A percentile compares a stretch with the other conserved stretches of the same genome.
These are phyloP conservation scores for Pheosia tremula DNA, from an alignment of 2,888 invertebrate genomes.

Conservation along the genomic window DNA sequence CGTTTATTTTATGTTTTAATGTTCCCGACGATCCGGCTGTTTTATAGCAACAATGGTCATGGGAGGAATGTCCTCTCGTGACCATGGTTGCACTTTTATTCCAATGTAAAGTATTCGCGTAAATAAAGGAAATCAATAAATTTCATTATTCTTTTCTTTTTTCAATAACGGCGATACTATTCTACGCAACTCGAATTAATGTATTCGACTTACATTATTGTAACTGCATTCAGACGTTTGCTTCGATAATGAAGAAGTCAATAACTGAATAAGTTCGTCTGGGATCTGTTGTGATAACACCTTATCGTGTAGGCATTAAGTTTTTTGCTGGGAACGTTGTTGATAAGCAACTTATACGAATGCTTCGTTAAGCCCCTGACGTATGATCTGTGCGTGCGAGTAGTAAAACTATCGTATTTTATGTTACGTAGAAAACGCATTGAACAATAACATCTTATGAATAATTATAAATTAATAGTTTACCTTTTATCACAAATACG, in stretches of 20 bases:
- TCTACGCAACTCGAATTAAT: no score
- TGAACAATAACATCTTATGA: constrained; percentile 10
- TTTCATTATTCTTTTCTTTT: no score
- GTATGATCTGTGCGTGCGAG: constrained; percentile 50
- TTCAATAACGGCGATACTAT: no score
- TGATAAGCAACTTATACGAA: constrained; percentile 40
- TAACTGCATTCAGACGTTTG: constrained; percentile 13
- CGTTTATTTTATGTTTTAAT: no score
- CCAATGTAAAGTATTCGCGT: no score
- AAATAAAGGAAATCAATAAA: no score
- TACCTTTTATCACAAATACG: constrained; percentile 8
- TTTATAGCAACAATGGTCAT: no score
- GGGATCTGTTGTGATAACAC: constrained; percentile 23
- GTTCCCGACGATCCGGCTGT: no score
- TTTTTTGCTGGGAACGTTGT: constrained; percentile 25
- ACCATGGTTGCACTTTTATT: no score
- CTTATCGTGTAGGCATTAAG: constrained; percentile 25
- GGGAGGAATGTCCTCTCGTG: no score
- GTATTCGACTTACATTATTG: constrained; percentile 16
- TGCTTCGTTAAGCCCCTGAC: constrained; percentile 39
- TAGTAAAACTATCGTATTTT: constrained; percentile 62
- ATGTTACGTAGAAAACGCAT: constrained; percentile 51
- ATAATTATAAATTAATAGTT: constrained; percentile 12
- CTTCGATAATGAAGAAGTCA: constrained; percentile 27
- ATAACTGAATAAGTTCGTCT: constrained; percentile 28